Evolutionary conservation across 37 sponge, comb jelly and placozoan genomes (phyloP).

Genomic region (Chondrosia reniformis): DNA sequence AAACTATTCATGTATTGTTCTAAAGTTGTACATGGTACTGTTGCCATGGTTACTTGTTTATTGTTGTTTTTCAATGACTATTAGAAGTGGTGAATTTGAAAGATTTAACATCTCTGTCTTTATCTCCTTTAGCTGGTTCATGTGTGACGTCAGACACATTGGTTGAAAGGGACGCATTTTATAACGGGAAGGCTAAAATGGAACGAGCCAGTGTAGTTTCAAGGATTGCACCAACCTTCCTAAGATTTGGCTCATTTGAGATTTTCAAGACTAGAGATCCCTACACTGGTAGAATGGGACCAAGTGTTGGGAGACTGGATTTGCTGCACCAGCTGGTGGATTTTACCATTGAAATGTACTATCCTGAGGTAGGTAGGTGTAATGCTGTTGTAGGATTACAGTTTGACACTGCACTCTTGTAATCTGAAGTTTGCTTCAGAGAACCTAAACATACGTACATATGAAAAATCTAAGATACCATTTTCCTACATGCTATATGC

Average conservation of each 20-base stretch:
- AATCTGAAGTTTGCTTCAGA: too few relatives aligned
- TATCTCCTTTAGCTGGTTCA: slow-evolving; percentile 60
- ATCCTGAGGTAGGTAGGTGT: slow-evolving; percentile 56
- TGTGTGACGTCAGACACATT: slow-evolving; percentile 84
- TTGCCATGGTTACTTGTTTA: too few relatives aligned
- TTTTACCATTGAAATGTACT: slow-evolving; percentile 70
- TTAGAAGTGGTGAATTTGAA: too few relatives aligned
- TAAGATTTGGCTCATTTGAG: slow-evolving; percentile 98
- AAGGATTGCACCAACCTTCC: slow-evolving; percentile 87
- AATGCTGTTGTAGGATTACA: too few relatives aligned
- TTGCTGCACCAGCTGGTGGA: slow-evolving; percentile 80
- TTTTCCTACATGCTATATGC: too few relatives aligned
- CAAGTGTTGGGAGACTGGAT: slow-evolving; percentile 86
- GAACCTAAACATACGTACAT: too few relatives aligned
- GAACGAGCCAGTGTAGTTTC: slow-evolving; percentile 82
- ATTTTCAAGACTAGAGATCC: slow-evolving; percentile 89
- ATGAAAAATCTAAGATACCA: too few relatives aligned
- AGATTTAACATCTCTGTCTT: not conserved
- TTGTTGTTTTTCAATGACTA: too few relatives aligned
- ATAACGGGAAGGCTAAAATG: slow-evolving; percentile 75
- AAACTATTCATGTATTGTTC: too few relatives aligned
- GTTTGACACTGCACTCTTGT: too few relatives aligned
- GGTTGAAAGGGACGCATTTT: slow-evolving; percentile 77
- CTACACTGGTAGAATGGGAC: slow-evolving; percentile 75
- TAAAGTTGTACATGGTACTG: too few relatives aligned